Percentiles rank a stretch among this genome's conserved stretches.
Conservation (phyloP, 2,888 invertebrate genomes). For the Lasiommata megera region DNA sequence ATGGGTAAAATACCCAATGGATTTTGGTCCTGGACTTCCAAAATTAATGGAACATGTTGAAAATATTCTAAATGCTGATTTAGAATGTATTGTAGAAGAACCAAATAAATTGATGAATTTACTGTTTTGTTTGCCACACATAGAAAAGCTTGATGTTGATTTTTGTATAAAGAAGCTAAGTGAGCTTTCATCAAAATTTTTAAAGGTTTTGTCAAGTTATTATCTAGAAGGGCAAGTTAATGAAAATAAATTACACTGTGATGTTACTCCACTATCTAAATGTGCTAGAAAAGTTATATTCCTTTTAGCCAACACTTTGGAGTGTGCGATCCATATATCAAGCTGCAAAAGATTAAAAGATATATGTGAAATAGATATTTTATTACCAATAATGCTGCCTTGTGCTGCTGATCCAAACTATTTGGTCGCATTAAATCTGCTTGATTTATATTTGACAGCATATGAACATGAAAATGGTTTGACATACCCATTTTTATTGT, state of each 20-base stretch:
- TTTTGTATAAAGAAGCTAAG: slow-evolving; percentile 53
- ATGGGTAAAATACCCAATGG: slow-evolving; percentile 86
- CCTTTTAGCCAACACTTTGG: slow-evolving; percentile 79
- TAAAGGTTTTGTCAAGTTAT: slow-evolving; percentile 51
- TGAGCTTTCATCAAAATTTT: slow-evolving; percentile 52
- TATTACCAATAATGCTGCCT: slow-evolving; percentile 68
- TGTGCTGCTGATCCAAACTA: slow-evolving; percentile 68
- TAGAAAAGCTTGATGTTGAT: slow-evolving; percentile 68
- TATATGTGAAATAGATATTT: slow-evolving; percentile 62
- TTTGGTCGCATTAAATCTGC: slow-evolving; percentile 70
- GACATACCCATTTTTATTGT: slow-evolving; percentile 59
- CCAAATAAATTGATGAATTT: slow-evolving; percentile 69
- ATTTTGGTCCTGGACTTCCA: slow-evolving; percentile 70
- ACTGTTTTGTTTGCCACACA: slow-evolving; percentile 80
- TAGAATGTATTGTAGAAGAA: slow-evolving; percentile 58
- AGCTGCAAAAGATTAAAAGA: slow-evolving; percentile 68
- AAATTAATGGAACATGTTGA: slow-evolving; percentile 63
- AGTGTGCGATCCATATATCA: slow-evolving; percentile 81
- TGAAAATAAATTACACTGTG: slow-evolving; percentile 55
- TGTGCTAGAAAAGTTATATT: slow-evolving; percentile 75
- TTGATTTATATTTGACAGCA: slow-evolving; percentile 79
- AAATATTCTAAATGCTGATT: slow-evolving; percentile 51
- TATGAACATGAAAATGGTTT: slow-evolving; percentile 71
- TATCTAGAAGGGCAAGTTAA: slow-evolving; percentile 52
- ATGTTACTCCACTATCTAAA: slow-evolving; percentile 51